phyloP scores from a whole-genome alignment of 2,888 invertebrate species.

The Chymomyza fuscimana region DNA sequence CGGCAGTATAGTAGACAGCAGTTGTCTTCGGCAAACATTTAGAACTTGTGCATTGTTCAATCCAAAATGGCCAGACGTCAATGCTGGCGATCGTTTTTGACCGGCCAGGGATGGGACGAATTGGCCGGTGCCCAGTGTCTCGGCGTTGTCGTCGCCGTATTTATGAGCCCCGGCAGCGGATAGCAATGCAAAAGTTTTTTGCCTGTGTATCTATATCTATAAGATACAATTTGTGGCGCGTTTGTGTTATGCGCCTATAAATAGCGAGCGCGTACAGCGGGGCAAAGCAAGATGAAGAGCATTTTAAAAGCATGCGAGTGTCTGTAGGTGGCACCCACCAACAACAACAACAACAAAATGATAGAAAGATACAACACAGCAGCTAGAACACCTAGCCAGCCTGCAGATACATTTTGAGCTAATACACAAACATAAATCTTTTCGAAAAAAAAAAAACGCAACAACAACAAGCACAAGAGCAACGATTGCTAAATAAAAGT shows the following conservation, averaged over 20 bases:
- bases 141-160: neutral
- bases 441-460: slow-evolving; percentile 18
- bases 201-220: slow-evolving; percentile 58
- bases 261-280: slow-evolving; percentile 57
- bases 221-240: slow-evolving; percentile 56
- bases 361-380: slow-evolving; percentile 19
- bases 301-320: slow-evolving; percentile 27
- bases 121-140: neutral
- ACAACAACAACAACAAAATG: neutral
- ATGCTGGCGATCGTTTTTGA: neutral
- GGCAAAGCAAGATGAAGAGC: slow-evolving; percentile 14
- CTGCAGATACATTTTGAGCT: slow-evolving; percentile 45
- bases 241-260: slow-evolving; percentile 68
- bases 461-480: slow-evolving; percentile 3
- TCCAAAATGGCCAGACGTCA: slow-evolving; percentile 1
- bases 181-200: slow-evolving; percentile 54
- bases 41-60: slow-evolving; percentile 5
- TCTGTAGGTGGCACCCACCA: slow-evolving; percentile 4
- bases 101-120: neutral
- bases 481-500: slow-evolving; percentile 50
- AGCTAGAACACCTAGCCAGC: slow-evolving; percentile 16
- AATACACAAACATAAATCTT: slow-evolving; percentile 62
- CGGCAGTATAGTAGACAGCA: slow-evolving; percentile 7
- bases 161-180: slow-evolving; percentile 4
- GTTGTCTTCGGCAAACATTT: slow-evolving; percentile 20